Evolutionary conservation across 2,888 invertebrate genomes (phyloP), one percentile per base, ranked within the genome.

Genomic region (Argyresthia goedartella): DNA sequence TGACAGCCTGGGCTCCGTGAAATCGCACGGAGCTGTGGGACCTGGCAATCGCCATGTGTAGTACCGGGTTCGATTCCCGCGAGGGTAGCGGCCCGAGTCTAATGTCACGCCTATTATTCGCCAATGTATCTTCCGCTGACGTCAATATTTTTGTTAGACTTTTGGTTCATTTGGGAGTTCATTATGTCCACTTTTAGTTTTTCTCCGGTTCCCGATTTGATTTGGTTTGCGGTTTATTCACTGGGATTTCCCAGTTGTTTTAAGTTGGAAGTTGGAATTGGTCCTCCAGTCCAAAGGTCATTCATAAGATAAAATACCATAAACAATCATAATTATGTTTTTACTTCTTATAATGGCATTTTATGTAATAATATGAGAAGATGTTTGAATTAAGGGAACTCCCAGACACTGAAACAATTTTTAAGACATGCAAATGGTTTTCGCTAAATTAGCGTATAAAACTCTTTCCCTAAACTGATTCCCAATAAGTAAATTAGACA

Each of bases 71-170:
- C 66, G 69, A 76, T 68, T 82, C 84, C 85, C 82, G 76, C 55
- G 81, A 71, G 76, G 73, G 69, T 67, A 66, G 66, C 63, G 61
- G 59, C 56, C 60, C 62, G 65, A 64, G 66, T 69, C 70, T 76
- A 81, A 81, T 85, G 85, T 84, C 76, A 85, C 82, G 85, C 78
- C 75, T 85, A 77, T 86, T 85, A 82, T 77, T 76, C 68, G 63
- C 67, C 81, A 71, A 85, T 86, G 84, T 79, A 81, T 85, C 82
- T 81, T 77, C 69, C 54, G 67, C 63, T 66, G 67, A 71, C 75
- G 74, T 80, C 72, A 81, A 81, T 80, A 81, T 79, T 81, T 78
- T 76, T 72, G 75, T 64, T 69, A 69, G 63, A 66, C 70, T 69
- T 70, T 66, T 61, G 72, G 69, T 67, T 62, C 73, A 71, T 77